A percentile compares a stretch with the other conserved stretches of the same genome.
phyloP scores from a whole-genome alignment of 2,888 invertebrate species.

The Thereva nobilitata region DNA sequence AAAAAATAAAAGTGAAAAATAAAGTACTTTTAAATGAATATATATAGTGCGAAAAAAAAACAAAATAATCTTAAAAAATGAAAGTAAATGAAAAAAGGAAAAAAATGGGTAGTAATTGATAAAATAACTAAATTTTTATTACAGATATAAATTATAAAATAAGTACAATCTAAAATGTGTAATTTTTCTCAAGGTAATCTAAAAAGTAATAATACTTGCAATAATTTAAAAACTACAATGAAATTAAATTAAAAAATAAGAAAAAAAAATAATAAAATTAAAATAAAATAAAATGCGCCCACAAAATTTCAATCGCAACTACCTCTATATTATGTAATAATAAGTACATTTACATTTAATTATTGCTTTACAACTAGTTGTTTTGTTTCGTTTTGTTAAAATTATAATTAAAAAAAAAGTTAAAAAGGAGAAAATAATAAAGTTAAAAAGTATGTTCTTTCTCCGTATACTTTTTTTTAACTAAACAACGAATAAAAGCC shows the following conservation, averaged over 20 bases:
- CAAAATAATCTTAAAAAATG: slow-evolving; percentile 2
- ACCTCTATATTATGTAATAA: slow-evolving; percentile 34
- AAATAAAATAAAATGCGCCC: slow-evolving; percentile 37
- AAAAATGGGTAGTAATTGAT: too few species aligned
- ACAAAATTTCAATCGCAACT: slow-evolving; percentile 42
- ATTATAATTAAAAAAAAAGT: too few species aligned
- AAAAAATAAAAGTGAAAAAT: slow-evolving; percentile 26
- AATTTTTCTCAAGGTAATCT: slow-evolving; percentile 2
- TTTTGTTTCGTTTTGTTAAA: too few species aligned
- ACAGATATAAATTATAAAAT: slow-evolving; percentile 26
- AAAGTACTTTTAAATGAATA: slow-evolving; percentile 14
- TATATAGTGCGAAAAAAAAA: slow-evolving; percentile 11
- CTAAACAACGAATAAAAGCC: too few species aligned
- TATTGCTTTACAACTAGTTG: neutral
- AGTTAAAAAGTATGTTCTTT: too few species aligned
- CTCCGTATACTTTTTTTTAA: too few species aligned
- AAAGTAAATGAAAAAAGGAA: slow-evolving; percentile 1
- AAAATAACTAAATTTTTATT: neutral
- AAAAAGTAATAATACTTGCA: slow-evolving; percentile 25
- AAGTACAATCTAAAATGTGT: slow-evolving; percentile 18
- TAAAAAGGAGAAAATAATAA: too few species aligned
- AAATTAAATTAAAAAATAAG: slow-evolving; percentile 18
- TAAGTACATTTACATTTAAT: slow-evolving; percentile 13
- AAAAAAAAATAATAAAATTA: slow-evolving; percentile 31
- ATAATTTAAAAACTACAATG: slow-evolving; percentile 23